Conservation (phyloP, 2,888 invertebrate genomes). For the Homarus gammarus region DNA sequence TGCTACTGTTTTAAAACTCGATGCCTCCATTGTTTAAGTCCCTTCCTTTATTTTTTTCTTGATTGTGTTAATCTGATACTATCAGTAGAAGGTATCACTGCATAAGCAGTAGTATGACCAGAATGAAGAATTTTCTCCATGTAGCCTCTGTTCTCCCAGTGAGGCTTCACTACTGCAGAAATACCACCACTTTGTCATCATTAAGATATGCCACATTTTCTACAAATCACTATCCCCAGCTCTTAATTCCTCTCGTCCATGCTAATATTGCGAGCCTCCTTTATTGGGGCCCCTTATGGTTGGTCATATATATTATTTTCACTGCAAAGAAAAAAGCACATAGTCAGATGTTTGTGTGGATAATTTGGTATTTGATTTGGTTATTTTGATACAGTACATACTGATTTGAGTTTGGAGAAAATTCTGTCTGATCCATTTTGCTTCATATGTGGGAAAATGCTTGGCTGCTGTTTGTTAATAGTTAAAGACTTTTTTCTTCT, state of each 20-base stretch:
- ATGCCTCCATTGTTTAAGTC: neutral
- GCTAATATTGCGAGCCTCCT: neutral
- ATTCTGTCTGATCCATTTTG: neutral
- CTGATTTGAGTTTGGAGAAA: neutral
- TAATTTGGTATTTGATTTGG: too few relatives aligned
- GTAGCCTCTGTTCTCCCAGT: neutral
- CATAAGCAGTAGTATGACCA: neutral
- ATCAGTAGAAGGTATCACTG: neutral
- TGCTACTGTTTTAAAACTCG: neutral
- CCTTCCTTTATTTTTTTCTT: slow-evolving; percentile 3
- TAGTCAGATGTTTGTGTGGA: too few relatives aligned
- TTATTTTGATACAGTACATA: too few relatives aligned
- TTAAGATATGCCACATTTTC: too few relatives aligned
- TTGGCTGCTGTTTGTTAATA: neutral
- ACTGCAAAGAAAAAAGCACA: neutral
- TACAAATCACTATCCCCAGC: neutral
- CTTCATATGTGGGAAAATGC: neutral
- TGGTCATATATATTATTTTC: neutral
- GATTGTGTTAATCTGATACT: neutral
- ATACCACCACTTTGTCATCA: neutral
- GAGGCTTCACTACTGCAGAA: neutral
- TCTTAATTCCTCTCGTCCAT: too few relatives aligned
- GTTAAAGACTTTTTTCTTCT: neutral
- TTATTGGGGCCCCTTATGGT: neutral
- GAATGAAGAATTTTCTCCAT: neutral